Base-by-base conservation (phyloP, 1,140 invertebrate genomes). In the Dinothrombium tinctorium region DNA sequence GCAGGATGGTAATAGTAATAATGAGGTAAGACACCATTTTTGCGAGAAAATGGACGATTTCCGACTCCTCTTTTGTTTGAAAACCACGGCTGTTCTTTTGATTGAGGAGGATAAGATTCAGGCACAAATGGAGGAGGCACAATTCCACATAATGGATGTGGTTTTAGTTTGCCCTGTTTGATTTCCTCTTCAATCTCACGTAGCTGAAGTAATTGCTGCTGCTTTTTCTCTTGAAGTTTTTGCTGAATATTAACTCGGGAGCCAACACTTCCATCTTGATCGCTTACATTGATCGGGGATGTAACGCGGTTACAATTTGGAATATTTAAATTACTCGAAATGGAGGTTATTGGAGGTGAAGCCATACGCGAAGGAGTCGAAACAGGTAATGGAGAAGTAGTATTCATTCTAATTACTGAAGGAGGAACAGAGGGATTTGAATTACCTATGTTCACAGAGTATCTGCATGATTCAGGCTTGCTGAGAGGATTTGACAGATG, bases 161-260 rank as follows among this genome's bases (percentile, higher is more conserved):
- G 67, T 15, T 66, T 60, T 14, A 78, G 52, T 53, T 79, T 79
- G 0, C 75, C 76, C 50, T 79, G 74, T 52, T 77, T 78, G n/a
- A 83, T 82, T 48, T 59, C 57, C 51, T 82, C 76, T 48, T 81
- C 78, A 6, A 75, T 73, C 35, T 68, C 64, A 41, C 73, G 63
- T 9, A 84, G 53, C 54, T 84, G 78, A 0, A 77, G 73, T 3
- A 84, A 57, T 48, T 84, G 79, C 48, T 83, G 79, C 50, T 79
- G 75, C 47, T 81, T 81, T 55, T 84, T 84, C 53, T 82, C 77
- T 51, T 79, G 72, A 1, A 84, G 56, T 53, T 84, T 84, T 49
- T 80, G 75, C 47, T 79, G 73, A 45, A 84, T 83, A 48, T 82
- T 78, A 2, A 81, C 73, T 12, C 73, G 62, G 2, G 74, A 78